These are phyloP conservation scores for Pimephales promelas DNA, from an alignment of 2,113 vertebrate species.

Conservation along the genomic window DNA sequence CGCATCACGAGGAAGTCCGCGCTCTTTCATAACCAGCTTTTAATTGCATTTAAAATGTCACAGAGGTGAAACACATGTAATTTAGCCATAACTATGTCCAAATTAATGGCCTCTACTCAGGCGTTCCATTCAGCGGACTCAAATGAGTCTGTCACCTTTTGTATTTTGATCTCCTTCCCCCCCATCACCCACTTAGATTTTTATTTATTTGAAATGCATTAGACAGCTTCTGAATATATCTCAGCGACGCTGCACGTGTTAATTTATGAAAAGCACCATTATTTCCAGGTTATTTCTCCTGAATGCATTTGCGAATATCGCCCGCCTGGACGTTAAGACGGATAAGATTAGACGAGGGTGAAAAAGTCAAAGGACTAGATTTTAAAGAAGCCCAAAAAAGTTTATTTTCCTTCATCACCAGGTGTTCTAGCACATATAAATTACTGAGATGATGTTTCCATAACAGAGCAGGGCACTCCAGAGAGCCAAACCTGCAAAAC, in stretches of 20 bases:
- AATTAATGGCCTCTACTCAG: slow-evolving; percentile 87
- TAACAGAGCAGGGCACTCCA: slow-evolving; percentile 87
- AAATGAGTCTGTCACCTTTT: slow-evolving; percentile 74
- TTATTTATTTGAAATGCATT: slow-evolving; percentile 49
- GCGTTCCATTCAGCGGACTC: slow-evolving; percentile 72
- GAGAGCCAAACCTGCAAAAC: slow-evolving; percentile 95
- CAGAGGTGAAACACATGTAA: slow-evolving; percentile 98
- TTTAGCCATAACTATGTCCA: slow-evolving; percentile 98
- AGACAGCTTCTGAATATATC: slow-evolving; percentile 18
- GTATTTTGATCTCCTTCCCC: slow-evolving; percentile 69
- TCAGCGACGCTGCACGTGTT: background rate
- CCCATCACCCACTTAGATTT: slow-evolving; percentile 22
- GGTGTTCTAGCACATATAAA: slow-evolving; percentile 94
- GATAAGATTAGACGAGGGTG: slow-evolving; percentile 62
- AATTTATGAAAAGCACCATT: background rate
- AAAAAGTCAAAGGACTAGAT: slow-evolving; percentile 61
- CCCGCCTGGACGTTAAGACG: slow-evolving; percentile 61
- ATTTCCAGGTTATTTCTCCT: slow-evolving; percentile 2
- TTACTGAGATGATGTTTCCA: slow-evolving; percentile 94
- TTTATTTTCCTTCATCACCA: slow-evolving; percentile 90
- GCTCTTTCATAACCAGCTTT: slow-evolving; percentile 97
- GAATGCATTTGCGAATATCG: slow-evolving; percentile 48
- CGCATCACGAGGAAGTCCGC: slow-evolving; percentile 94
- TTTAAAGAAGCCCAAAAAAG: slow-evolving; percentile 61
- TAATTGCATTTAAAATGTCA: slow-evolving; percentile 99